Conservation (phyloP, 2,888 invertebrate species). For the Subacronicta megacephala region DNA sequence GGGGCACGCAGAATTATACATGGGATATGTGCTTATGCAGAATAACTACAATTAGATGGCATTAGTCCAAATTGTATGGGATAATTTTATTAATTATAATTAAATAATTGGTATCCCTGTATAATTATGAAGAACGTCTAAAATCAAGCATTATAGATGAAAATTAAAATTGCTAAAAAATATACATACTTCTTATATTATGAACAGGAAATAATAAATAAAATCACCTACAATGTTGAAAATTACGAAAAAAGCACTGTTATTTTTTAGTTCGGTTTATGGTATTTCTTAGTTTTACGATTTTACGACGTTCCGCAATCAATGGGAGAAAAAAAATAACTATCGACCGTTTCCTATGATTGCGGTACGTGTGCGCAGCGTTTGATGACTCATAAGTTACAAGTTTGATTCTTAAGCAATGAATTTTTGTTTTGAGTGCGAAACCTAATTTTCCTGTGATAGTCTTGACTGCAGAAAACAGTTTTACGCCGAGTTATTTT, state of each 20-base stretch:
- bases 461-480: too few species aligned
- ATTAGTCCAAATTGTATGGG: too few species aligned
- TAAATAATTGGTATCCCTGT: too few species aligned
- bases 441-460: neutral
- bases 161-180: neutral
- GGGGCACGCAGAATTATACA: too few species aligned
- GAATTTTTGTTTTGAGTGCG: slow-evolving; percentile 4
- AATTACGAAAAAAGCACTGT: slow-evolving; percentile 36
- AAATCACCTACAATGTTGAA: slow-evolving; percentile 21
- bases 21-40: too few species aligned
- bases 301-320: slow-evolving; percentile 74
- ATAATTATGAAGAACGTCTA: too few species aligned
- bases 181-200: neutral
- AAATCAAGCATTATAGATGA: too few species aligned
- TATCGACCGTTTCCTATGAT: slow-evolving; percentile 64
- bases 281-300: slow-evolving; percentile 65
- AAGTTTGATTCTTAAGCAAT: slow-evolving; percentile 17
- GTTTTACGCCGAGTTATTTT: too few species aligned
- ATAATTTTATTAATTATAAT: too few species aligned
- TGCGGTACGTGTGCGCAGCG: slow-evolving; percentile 39
- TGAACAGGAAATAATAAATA: slow-evolving; percentile 3
- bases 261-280: slow-evolving; percentile 54
- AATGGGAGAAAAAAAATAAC: slow-evolving; percentile 62
- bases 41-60: too few species aligned
- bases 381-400: slow-evolving; percentile 20